These are phyloP conservation scores for Danionella cerebrum DNA, from an alignment of 2,113 vertebrate species.

Conservation along the genomic window DNA sequence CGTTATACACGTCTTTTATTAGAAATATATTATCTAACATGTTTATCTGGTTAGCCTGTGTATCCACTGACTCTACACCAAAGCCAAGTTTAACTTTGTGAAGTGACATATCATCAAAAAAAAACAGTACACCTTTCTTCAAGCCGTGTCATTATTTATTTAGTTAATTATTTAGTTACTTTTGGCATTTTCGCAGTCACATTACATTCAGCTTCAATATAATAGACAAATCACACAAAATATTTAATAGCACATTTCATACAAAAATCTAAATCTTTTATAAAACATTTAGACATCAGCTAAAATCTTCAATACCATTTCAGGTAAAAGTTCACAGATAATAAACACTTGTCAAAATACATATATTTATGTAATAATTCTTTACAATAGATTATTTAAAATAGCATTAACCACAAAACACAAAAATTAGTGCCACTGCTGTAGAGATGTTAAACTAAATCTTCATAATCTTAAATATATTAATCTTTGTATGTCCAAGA, in stretches of 20 bases:
- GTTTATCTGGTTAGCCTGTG: neutral
- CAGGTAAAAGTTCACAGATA: slow-evolving; percentile 57
- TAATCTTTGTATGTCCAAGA: neutral
- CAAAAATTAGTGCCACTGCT: slow-evolving; percentile 50
- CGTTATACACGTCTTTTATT: no score
- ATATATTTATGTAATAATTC: slow-evolving; percentile 49
- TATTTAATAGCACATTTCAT: slow-evolving; percentile 61
- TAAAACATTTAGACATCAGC: slow-evolving; percentile 67
- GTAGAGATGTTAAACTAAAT: slow-evolving; percentile 32
- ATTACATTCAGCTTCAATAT: slow-evolving; percentile 67
- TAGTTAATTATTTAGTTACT: slow-evolving; percentile 49
- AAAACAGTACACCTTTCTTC: neutral
- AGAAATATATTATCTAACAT: no score
- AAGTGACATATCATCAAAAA: no score
- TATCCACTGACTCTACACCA: no score
- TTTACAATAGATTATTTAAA: slow-evolving; percentile 63
- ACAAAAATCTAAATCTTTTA: slow-evolving; percentile 65
- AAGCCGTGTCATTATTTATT: slow-evolving; percentile 40
- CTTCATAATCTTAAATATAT: slow-evolving; percentile 20
- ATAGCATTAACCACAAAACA: slow-evolving; percentile 64
- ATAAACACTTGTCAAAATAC: slow-evolving; percentile 66
- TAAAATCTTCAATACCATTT: slow-evolving; percentile 46
- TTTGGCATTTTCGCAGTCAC: slow-evolving; percentile 53
- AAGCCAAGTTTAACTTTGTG: neutral
- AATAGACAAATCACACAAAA: slow-evolving; percentile 62